Evolutionary conservation across 2,888 invertebrate genomes (phyloP).

Genomic region (Pediacus dermestoides): DNA sequence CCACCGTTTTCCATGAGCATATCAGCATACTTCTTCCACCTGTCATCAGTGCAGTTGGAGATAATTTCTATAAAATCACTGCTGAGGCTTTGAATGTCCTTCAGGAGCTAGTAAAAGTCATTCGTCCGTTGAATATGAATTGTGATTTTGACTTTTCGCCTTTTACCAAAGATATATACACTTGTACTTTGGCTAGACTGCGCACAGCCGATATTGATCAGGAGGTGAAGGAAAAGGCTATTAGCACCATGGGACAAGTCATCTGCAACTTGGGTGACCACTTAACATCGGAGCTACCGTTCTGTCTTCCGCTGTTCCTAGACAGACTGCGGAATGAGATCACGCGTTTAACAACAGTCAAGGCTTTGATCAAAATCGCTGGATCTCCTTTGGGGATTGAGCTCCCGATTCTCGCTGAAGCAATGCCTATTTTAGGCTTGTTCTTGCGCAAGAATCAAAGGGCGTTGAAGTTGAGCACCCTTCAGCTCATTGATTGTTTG

Average conservation of each 20-base stretch:
- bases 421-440: conserved; percentile 87
- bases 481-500: conserved; percentile 85
- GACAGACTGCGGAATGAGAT: conserved; percentile 96
- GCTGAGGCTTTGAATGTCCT: conserved; percentile 92
- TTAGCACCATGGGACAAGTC: conserved; percentile 94
- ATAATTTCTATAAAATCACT: conserved; percentile 97
- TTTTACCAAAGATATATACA: conserved; percentile 78
- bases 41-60: conserved; percentile 84
- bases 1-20: conserved; percentile 76
- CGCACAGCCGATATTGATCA: conserved; percentile 97
- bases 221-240: conserved; percentile 97
- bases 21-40: conserved; percentile 77
- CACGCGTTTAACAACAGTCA: conserved; percentile 92
- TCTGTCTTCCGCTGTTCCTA: conserved; percentile 90
- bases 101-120: conserved; percentile 91
- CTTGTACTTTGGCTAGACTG: conserved; percentile 79
- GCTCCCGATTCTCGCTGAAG: conserved; percentile 61
- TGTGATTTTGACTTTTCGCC: conserved; percentile 66
- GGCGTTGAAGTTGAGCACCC: conserved; percentile 85
- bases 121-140: conserved; percentile 72
- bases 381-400: conserved; percentile 71
- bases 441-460: conserved; percentile 96
- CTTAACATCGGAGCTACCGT: conserved; percentile 71
- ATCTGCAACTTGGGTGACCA: conserved; percentile 89
- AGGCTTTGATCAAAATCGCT: conserved; percentile 91